Evolutionary conservation across 2,888 invertebrate species (phyloP), one percentile per base, ranked within the genome.

Genomic region (Loripinus fragilis): DNA sequence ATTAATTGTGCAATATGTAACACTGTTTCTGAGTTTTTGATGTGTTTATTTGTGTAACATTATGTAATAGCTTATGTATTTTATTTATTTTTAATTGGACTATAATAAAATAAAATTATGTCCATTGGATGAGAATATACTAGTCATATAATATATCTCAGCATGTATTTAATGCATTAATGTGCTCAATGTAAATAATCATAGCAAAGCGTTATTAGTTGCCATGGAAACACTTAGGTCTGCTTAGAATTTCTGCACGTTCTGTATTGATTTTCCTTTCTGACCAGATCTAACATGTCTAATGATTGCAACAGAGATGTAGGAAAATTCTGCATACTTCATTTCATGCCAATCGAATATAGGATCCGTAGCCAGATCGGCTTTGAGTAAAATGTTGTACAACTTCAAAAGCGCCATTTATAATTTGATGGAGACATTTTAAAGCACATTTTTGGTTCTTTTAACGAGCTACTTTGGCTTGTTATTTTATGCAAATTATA

Each of bases 91-190:
- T n/a, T 50, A 12, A 52, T 25, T 52, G 52, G 28, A 52, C 25
- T 52, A 60, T 60, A 33, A 60, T 60, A 60, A 66, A 41, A 66
- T 78, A 70, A 8, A 38, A 38, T 78, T 74, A 73, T 73, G 78
- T 77, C 78, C 78, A 64, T 30, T n/a, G 78, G 78, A 78, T 78
- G 78, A 78, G 78, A 52, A 45, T 48, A n/a, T n/a, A 69, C 78
- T 78, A 78, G 78, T 78, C 78, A 78, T 33, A 60, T 55, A 28
- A n/a, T 33, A 30, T 33, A 20, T 23, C 12, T 23, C 12, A 17
- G 28, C 33, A 60, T 60, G 60, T 60, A 60, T 60, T 60, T 60
- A 60, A 60, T 60, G 33, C 30, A 60, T 60, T 33, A 3, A 60
- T 60, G 60, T 60, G 60, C 60, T 60, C 60, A 60, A 60, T 60